Percentiles rank a stretch among this genome's conserved stretches.
Evolutionary conservation across 2,797 vertebrate species (phyloP).

Genomic region (Oreochromis grahami): DNA sequence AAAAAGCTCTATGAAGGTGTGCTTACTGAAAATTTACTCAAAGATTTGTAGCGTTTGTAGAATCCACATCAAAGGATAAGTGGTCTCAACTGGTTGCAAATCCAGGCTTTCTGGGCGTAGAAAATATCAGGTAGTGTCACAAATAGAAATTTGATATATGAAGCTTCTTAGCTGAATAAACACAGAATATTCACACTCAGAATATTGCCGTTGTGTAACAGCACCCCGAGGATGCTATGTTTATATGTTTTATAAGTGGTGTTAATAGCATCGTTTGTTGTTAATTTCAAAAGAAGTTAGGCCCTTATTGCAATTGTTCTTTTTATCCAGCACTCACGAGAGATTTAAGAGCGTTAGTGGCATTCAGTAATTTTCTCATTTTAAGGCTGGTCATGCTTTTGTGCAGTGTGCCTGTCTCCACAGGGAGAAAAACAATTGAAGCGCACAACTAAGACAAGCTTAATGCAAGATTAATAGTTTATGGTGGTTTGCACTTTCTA

Average conservation of each 20-base stretch:
- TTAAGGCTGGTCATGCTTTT: background rate
- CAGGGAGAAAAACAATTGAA: background rate
- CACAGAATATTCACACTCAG: background rate
- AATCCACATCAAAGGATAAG: constrained; percentile 9
- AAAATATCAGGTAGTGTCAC: background rate
- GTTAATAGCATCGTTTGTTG: background rate
- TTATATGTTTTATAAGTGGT: background rate
- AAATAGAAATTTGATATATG: background rate
- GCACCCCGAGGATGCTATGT: background rate
- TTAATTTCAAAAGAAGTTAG: background rate
- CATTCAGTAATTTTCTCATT: background rate
- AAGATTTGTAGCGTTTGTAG: background rate
- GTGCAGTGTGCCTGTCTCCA: background rate
- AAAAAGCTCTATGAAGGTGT: background rate
- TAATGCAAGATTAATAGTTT: background rate
- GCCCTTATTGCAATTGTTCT: background rate
- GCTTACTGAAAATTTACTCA: constrained; percentile 2
- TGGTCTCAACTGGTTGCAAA: background rate
- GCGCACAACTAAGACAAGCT: background rate
- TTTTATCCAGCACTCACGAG: background rate
- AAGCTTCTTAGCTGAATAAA: background rate
- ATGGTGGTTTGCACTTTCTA: background rate
- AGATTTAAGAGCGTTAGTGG: background rate
- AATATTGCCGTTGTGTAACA: background rate
- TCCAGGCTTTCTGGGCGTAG: background rate